Evolutionary conservation across 2,113 vertebrate genomes (phyloP).

Genomic region (Anguilla japonica): DNA sequence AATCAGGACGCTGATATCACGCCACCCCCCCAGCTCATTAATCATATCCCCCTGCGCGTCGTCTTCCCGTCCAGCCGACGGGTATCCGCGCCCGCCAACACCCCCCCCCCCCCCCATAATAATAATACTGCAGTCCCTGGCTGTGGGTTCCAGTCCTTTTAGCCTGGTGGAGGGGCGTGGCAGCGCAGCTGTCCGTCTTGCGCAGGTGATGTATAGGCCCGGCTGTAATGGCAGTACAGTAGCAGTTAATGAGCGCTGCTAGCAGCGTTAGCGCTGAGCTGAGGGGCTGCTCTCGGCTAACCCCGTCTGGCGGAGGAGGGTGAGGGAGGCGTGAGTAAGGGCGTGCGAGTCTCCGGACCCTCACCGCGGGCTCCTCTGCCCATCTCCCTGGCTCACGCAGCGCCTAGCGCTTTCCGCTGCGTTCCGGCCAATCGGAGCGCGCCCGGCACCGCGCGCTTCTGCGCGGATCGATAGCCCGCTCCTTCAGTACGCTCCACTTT

Average conservation of each 20-base stretch:
- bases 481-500: neutral
- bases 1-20: conserved; percentile 93
- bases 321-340: neutral
- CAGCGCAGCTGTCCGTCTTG: conserved; percentile 75
- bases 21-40: conserved; percentile 84
- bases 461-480: conserved; percentile 16
- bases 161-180: conserved; percentile 81
- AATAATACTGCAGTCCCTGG: conserved; percentile 65
- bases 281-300: neutral
- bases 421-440: conserved; percentile 22
- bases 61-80: conserved; percentile 73
- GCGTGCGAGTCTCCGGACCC: too few relatives aligned
- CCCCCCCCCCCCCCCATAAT: conserved; percentile 65
- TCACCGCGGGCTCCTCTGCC: too few relatives aligned
- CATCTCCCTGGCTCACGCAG: neutral
- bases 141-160: conserved; percentile 77
- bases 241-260: conserved; percentile 70
- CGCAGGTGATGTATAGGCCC: conserved; percentile 76
- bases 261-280: conserved; percentile 55
- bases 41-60: conserved; percentile 84
- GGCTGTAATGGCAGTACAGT: conserved; percentile 71
- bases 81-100: conserved; percentile 62
- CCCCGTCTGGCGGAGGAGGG: too few relatives aligned
- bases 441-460: neutral
- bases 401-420: conserved; percentile 32